phyloP scores from a whole-genome alignment of 2,888 invertebrate genomes.

The Girardia tigrina region DNA sequence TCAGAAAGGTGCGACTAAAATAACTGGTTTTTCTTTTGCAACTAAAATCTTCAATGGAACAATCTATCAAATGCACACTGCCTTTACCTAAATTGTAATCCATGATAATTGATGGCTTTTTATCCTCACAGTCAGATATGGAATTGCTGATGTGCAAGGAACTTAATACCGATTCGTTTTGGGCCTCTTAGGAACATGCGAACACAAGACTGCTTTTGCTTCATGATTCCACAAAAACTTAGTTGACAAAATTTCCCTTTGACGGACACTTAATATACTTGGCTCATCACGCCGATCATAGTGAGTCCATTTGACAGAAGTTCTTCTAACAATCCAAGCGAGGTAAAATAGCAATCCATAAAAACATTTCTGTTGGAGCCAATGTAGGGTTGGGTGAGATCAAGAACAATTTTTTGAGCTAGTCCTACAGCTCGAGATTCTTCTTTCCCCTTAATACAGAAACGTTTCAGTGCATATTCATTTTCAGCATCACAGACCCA shows the following conservation, averaged over 20 bases:
- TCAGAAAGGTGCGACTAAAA: no score
- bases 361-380: no score
- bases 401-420: conserved; percentile 13
- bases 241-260: neutral
- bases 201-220: neutral
- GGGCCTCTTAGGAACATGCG: conserved; percentile 12
- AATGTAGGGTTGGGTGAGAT: neutral
- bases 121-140: conserved; percentile 14
- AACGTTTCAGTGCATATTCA: no score
- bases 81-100: neutral
- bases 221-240: conserved; percentile 20
- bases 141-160: neutral
- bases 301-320: no score
- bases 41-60: neutral
- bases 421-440: conserved; percentile 27
- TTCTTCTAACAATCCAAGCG: no score
- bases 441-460: no score
- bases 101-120: neutral
- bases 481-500: no score
- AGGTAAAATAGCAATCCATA: no score
- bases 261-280: no score
- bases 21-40: neutral
- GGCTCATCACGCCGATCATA: no score
- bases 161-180: neutral
- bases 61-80: neutral